phyloP scores from a whole-genome alignment of 2,113 vertebrate species.

The Petroica traversi region DNA sequence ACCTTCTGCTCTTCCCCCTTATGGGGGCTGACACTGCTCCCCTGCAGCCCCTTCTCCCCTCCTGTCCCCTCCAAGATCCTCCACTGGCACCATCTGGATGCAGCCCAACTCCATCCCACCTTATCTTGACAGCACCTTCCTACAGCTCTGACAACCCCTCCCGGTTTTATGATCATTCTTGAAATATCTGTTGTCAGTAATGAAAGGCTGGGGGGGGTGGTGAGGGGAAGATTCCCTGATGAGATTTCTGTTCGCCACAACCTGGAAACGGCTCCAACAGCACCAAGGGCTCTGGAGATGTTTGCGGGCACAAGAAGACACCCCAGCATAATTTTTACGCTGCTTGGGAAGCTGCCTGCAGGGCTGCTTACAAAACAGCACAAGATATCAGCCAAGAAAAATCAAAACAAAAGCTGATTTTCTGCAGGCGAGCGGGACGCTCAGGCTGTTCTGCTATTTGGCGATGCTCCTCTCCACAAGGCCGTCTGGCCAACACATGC shows the following conservation, averaged over 20 bases:
- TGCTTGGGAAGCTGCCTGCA: neutral
- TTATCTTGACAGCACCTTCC: neutral
- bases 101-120: neutral
- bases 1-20: neutral
- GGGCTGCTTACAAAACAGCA: neutral
- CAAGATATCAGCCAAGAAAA: constrained; percentile 3
- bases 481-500: constrained; percentile 29
- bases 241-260: neutral
- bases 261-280: neutral
- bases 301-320: neutral
- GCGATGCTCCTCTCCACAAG: neutral
- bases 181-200: neutral
- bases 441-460: neutral
- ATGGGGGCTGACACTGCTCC: fast-evolving
- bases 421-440: neutral
- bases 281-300: neutral
- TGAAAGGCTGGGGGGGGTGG: neutral
- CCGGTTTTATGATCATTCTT: fast-evolving
- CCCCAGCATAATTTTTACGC: neutral
- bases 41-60: neutral
- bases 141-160: neutral
- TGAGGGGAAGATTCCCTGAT: neutral
- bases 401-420: constrained; percentile 21
- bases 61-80: neutral
- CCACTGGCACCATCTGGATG: neutral